phyloP scores from a whole-genome alignment of 2,888 invertebrate species.

The Arrhopalites spinosus region DNA sequence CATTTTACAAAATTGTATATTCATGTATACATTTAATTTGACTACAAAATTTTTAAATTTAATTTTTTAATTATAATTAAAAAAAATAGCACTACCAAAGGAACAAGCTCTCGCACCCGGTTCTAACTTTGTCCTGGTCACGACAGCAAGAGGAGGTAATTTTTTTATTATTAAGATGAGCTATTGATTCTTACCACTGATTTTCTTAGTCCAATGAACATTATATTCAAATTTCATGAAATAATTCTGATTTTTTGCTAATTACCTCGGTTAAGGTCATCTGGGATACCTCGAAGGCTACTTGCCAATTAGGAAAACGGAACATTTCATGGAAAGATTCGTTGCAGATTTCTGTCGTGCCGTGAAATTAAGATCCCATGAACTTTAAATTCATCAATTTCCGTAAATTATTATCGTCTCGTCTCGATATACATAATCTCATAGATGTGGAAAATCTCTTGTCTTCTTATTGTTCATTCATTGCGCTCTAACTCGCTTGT shows the following conservation, averaged over 20 bases:
- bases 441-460: too few relatives aligned
- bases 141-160: conserved; percentile 36
- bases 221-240: too few relatives aligned
- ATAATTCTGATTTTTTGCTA: too few relatives aligned
- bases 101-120: background rate
- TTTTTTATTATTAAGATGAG: too few relatives aligned
- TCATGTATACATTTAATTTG: background rate
- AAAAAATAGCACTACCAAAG: conserved; percentile 19
- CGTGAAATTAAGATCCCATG: conserved; percentile 44
- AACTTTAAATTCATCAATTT: conserved; percentile 22
- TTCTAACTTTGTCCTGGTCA: conserved; percentile 9
- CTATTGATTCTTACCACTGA: too few relatives aligned
- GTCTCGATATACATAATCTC: too few relatives aligned
- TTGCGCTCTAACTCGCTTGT: too few relatives aligned
- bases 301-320: conserved; percentile 48
- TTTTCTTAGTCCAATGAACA: too few relatives aligned
- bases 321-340: conserved; percentile 54
- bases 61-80: background rate
- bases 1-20: background rate
- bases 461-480: too few relatives aligned
- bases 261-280: conserved; percentile 47
- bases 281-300: conserved; percentile 53
- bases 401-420: too few relatives aligned
- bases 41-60: background rate
- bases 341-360: conserved; percentile 48